A percentile compares a stretch with the other conserved stretches of the same genome.
phyloP scores from a whole-genome alignment of 2,797 vertebrate genomes.

The Knipowitschia caucasica region DNA sequence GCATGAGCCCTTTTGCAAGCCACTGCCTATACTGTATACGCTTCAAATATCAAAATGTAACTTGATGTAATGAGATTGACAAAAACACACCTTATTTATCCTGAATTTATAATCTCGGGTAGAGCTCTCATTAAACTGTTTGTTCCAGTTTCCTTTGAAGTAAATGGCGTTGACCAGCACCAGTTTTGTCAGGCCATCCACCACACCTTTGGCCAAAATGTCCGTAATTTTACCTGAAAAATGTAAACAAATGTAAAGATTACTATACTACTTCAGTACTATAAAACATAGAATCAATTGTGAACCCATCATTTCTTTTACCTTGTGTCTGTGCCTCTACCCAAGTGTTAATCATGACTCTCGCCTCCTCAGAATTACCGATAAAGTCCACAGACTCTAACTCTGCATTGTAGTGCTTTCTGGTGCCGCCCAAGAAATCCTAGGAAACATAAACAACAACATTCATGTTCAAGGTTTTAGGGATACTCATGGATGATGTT shows the following conservation, averaged over 20 bases:
- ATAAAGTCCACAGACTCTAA: constrained; percentile 80
- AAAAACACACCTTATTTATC: constrained; percentile 4
- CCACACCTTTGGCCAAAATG: constrained; percentile 32
- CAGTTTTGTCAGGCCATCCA: constrained; percentile 43
- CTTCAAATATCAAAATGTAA: no score
- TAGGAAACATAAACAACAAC: neutral
- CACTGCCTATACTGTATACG: no score
- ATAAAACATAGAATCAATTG: neutral
- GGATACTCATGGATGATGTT: neutral
- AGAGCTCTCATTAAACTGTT: constrained; percentile 32
- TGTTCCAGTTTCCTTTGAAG: constrained; percentile 72
- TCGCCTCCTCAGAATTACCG: constrained; percentile 57
- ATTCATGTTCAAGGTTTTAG: neutral
- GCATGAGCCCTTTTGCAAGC: no score
- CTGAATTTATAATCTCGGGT: constrained; percentile 56
- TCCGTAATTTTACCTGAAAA: constrained; percentile 69
- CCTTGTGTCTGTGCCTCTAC: constrained; percentile 83
- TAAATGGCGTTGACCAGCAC: constrained; percentile 76
- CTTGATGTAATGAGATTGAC: neutral
- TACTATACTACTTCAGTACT: no score
- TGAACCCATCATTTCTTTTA: constrained; percentile 25
- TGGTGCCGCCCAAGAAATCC: neutral
- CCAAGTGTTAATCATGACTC: constrained; percentile 85
- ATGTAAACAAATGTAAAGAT: neutral
- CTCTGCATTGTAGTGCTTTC: constrained; percentile 65